Conservation (phyloP, 2,797 vertebrate genomes). For the Nannoperca australis region DNA sequence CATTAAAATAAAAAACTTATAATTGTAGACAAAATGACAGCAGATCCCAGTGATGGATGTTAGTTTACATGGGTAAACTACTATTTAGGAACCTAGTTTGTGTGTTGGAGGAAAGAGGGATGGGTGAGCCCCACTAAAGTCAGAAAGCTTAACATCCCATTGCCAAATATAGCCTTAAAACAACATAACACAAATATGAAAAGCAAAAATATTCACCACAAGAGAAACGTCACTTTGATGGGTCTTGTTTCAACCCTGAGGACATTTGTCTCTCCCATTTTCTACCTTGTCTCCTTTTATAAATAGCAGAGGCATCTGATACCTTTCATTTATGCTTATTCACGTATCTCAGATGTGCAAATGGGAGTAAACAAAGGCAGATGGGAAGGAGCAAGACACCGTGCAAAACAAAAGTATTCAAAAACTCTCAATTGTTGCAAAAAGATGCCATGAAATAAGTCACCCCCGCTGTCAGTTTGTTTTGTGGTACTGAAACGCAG, state of each 20-base stretch:
- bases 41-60: neutral
- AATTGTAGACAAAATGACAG: neutral
- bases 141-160: constrained; percentile 12
- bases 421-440: constrained; percentile 8
- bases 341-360: neutral
- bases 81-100: constrained; percentile 18
- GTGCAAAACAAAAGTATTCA: constrained; percentile 14
- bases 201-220: neutral
- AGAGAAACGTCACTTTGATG: neutral
- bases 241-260: neutral
- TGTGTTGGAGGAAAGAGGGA: constrained; percentile 1
- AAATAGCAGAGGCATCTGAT: neutral
- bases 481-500: constrained; percentile 23
- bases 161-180: constrained; percentile 28
- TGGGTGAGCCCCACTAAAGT: neutral
- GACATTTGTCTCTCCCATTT: neutral
- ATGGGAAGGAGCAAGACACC: neutral
- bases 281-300: constrained; percentile 4
- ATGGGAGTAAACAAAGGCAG: constrained; percentile 14
- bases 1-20: neutral
- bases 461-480: constrained; percentile 22
- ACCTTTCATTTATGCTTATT: constrained; percentile 2
- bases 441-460: constrained; percentile 11
- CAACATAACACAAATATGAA: neutral
- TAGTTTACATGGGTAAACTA: constrained; percentile 20